phyloP scores from a whole-genome alignment of 1,140 invertebrate genomes.

The Capitella teleta region DNA sequence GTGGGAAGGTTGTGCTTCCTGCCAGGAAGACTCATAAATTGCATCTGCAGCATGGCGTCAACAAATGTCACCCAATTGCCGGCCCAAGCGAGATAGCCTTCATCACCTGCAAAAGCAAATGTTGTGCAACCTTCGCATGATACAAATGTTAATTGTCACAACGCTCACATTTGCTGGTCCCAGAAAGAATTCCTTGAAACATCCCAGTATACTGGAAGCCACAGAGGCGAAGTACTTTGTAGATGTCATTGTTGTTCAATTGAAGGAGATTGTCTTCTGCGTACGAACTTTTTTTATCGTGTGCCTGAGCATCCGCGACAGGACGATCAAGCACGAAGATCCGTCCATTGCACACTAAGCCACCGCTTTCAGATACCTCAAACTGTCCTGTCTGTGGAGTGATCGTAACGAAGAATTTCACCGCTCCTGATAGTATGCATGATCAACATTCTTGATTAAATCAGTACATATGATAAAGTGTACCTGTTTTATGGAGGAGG shows the following conservation, averaged over 20 bases:
- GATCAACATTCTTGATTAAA: too few species aligned
- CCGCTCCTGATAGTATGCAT: constrained; percentile 42
- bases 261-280: constrained; percentile 32
- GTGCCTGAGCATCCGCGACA: neutral
- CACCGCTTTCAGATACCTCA: constrained; percentile 78
- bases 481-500: constrained; percentile 69
- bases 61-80: constrained; percentile 53
- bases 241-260: constrained; percentile 65
- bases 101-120: constrained; percentile 38
- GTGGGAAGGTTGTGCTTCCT: constrained; percentile 77
- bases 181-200: constrained; percentile 57
- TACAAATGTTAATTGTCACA: too few species aligned
- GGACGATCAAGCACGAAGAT: constrained; percentile 54
- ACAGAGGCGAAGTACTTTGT: constrained; percentile 82
- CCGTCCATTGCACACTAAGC: constrained; percentile 54
- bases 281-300: neutral
- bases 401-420: constrained; percentile 79
- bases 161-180: constrained; percentile 21
- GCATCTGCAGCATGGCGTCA: constrained; percentile 89
- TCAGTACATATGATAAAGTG: too few species aligned
- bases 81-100: constrained; percentile 49
- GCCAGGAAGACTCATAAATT: constrained; percentile 59
- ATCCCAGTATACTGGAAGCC: constrained; percentile 86
- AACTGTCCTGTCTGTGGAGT: constrained; percentile 79
- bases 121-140: too few species aligned